Conservation (phyloP, 2,113 vertebrate species). For the Cephalopterus ornatus region DNA sequence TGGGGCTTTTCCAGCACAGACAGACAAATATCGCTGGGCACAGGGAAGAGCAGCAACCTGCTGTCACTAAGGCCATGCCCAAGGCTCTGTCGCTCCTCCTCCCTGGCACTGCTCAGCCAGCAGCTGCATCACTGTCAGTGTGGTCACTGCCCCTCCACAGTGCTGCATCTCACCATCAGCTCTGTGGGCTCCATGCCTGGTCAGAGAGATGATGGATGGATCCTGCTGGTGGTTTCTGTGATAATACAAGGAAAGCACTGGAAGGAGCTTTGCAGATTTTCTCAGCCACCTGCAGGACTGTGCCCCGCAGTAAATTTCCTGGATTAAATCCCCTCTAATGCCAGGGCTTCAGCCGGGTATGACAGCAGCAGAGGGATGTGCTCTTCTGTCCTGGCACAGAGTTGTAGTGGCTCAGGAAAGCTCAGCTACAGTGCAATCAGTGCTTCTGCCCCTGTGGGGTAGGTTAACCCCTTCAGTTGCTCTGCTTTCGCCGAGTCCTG, state of each 20-base stretch:
- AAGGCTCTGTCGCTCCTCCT: not conserved
- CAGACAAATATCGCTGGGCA: not conserved
- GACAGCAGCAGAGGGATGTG: not conserved
- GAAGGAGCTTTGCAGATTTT: not conserved
- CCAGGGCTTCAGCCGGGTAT: fast-evolving
- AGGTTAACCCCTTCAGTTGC: not conserved
- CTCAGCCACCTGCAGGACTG: not conserved
- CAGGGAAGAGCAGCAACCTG: not conserved
- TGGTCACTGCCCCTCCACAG: fast-evolving
- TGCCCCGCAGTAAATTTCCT: not conserved
- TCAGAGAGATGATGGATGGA: not conserved
- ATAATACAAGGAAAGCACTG: not conserved
- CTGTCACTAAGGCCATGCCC: not conserved
- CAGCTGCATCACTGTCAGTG: not conserved
- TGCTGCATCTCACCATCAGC: not conserved
- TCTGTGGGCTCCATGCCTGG: not conserved
- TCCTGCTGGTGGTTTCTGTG: not conserved
- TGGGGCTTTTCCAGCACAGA: not conserved
- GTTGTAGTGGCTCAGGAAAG: not conserved
- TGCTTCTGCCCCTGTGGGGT: fast-evolving
- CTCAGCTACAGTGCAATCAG: not conserved
- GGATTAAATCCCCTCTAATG: not conserved
- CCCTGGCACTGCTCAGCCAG: fast-evolving
- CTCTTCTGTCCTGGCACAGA: not conserved
- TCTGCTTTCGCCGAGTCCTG: not conserved